Evolutionary conservation across 2,113 vertebrate species (phyloP).

Genomic region (Chamaea fasciata): DNA sequence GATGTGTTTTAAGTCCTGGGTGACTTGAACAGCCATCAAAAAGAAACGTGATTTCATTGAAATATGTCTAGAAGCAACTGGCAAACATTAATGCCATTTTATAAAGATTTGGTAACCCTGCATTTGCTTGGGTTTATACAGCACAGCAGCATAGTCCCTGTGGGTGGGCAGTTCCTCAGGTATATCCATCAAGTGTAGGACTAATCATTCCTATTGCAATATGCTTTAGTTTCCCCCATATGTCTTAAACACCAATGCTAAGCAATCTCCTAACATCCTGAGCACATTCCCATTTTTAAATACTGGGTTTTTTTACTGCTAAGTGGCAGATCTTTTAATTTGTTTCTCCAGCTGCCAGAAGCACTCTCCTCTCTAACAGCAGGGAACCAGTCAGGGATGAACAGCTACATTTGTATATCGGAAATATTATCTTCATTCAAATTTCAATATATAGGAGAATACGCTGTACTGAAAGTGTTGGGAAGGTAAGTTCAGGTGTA

Average conservation of each 20-base stretch:
- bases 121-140: background rate
- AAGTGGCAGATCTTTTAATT: background rate
- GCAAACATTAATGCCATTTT: background rate
- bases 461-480: background rate
- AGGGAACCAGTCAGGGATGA: background rate
- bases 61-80: background rate
- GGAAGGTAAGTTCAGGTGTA: background rate
- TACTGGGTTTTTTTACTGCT: accelerated
- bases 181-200: background rate
- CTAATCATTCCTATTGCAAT: background rate
- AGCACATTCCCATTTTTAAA: background rate
- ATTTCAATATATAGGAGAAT: background rate
- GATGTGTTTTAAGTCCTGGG: background rate
- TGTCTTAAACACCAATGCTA: background rate
- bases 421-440: background rate
- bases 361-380: background rate
- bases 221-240: background rate
- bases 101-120: background rate
- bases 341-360: background rate
- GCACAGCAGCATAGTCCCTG: background rate
- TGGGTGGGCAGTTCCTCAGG: accelerated
- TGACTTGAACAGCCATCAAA: background rate
- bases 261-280: background rate
- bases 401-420: background rate
- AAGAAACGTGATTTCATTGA: background rate